These are phyloP conservation scores for Neoscelio sp. DNA, from an alignment of 2,888 invertebrate species.

Conservation along the genomic window DNA sequence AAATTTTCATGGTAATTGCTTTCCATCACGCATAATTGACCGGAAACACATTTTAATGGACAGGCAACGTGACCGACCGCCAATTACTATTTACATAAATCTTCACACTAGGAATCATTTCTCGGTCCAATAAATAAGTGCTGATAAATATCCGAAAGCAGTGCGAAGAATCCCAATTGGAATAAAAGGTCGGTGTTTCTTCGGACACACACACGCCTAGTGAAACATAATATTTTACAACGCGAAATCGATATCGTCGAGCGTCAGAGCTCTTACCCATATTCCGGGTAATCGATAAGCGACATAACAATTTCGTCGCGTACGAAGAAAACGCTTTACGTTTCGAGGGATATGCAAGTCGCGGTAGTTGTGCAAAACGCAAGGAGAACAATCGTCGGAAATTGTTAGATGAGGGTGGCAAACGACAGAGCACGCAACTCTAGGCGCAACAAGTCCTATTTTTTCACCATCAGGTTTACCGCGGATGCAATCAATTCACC, in stretches of 20 bases:
- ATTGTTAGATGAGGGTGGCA: slow-evolving; percentile 30
- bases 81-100: neutral
- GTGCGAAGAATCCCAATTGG: neutral
- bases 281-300: slow-evolving; percentile 5
- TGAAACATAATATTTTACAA: slow-evolving; percentile 11
- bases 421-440: slow-evolving; percentile 52
- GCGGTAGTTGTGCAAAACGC: too few species aligned
- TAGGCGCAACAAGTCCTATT: slow-evolving; percentile 58
- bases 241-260: slow-evolving; percentile 28
- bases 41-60: too few species aligned
- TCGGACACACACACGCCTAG: neutral
- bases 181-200: neutral
- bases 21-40: too few species aligned
- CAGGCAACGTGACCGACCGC: too few species aligned
- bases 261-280: neutral
- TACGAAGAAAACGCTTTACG: too few species aligned
- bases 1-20: too few species aligned
- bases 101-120: neutral
- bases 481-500: slow-evolving; percentile 51
- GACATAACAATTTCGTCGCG: slow-evolving; percentile 7
- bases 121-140: neutral
- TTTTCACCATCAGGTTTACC: slow-evolving; percentile 42
- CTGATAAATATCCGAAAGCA: neutral
- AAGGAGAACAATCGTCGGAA: slow-evolving; percentile 56
- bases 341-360: slow-evolving; percentile 22